These are phyloP conservation scores for Bungarus multicinctus DNA, from an alignment of 2,113 vertebrate species.

Conservation along the genomic window DNA sequence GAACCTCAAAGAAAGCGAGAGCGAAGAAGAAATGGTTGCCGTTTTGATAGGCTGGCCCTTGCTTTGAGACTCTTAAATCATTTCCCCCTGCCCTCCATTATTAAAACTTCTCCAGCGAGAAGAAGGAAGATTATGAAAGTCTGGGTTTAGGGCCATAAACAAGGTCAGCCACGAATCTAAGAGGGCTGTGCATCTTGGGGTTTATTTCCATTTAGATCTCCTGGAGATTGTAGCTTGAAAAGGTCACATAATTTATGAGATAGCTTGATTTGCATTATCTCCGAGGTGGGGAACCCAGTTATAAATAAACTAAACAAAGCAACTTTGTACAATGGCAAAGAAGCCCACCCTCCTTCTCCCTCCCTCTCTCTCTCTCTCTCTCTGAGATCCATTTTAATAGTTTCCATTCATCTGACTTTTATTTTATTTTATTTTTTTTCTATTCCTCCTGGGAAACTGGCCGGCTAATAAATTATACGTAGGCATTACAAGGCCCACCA, in stretches of 20 bases:
- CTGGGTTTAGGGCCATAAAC: conserved; percentile 14
- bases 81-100: not conserved
- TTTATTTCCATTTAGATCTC: not conserved
- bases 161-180: not conserved
- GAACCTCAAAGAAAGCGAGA: not conserved
- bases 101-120: not conserved
- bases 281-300: not conserved
- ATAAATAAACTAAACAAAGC: conserved; percentile 1
- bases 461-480: conserved; percentile 54
- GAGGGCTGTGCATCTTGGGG: not conserved
- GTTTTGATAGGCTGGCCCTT: not conserved
- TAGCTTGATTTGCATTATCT: not conserved
- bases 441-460: conserved; percentile 19
- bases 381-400: conserved; percentile 5
- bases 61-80: conserved; percentile 12
- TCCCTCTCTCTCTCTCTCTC: not conserved
- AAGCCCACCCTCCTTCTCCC: no score
- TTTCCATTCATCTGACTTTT: conserved; percentile 17
- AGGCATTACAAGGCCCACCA: conserved; percentile 26
- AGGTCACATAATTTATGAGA: conserved; percentile 32
- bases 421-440: not conserved
- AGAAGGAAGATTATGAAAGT: not conserved
- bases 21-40: not conserved
- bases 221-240: conserved; percentile 24
- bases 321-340: not conserved